Evolutionary conservation across 2,888 invertebrate genomes (phyloP).

Genomic region (Polydrusus pterygomalis): DNA sequence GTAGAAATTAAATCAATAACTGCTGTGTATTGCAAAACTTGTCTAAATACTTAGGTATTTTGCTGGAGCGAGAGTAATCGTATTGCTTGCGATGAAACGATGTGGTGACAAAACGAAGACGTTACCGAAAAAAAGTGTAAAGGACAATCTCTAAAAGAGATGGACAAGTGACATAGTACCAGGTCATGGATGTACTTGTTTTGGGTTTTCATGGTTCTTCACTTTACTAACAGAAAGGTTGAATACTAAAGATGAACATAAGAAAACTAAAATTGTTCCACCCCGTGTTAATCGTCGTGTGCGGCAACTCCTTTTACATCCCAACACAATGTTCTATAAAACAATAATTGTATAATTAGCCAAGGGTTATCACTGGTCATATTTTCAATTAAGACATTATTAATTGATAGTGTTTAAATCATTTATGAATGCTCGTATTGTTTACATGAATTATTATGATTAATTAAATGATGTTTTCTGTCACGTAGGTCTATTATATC

Average conservation of each 20-base stretch:
- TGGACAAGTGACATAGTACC: too few species aligned
- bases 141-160: too few species aligned
- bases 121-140: too few species aligned
- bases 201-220: too few species aligned
- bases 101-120: too few species aligned
- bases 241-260: background rate
- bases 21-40: too few species aligned
- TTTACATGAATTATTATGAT: conserved; percentile 32
- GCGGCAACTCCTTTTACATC: conserved; percentile 27
- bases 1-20: too few species aligned
- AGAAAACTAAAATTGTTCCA: background rate
- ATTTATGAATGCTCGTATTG: conserved; percentile 42
- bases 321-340: conserved; percentile 27
- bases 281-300: conserved; percentile 14
- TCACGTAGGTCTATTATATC: conserved; percentile 53
- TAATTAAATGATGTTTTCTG: conserved; percentile 30
- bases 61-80: too few species aligned
- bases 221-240: too few species aligned
- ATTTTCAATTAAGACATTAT: conserved; percentile 45
- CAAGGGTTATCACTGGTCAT: conserved; percentile 37
- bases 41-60: too few species aligned
- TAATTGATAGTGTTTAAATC: conserved; percentile 48
- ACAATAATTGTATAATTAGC: conserved; percentile 45
- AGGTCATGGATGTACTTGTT: too few species aligned
- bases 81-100: too few species aligned